Conservation (phyloP, 2,113 vertebrate species). For the Nettapus auritus region DNA sequence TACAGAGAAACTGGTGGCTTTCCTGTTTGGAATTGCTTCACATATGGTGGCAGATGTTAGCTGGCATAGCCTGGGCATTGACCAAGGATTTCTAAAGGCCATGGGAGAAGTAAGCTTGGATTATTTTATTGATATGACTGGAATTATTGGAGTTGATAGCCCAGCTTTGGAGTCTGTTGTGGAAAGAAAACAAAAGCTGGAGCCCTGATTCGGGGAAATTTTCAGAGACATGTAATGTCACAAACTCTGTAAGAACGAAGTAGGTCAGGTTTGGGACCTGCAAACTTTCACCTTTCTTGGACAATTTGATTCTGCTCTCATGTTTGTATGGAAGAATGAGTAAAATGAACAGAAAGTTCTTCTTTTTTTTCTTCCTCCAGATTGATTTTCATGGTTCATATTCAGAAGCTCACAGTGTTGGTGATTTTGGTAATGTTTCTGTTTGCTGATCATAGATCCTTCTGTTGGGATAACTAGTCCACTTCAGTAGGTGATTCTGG, state of each 20-base stretch:
- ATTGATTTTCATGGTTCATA: constrained; percentile 81
- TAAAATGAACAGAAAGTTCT: background rate
- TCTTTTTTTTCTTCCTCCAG: constrained; percentile 59
- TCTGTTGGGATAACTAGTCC: background rate
- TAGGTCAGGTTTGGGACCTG: background rate
- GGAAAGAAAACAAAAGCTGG: background rate
- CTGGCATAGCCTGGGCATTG: constrained; percentile 81
- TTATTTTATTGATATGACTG: background rate
- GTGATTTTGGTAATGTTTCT: constrained; percentile 79
- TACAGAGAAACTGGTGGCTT: constrained; percentile 82
- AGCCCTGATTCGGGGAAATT: background rate
- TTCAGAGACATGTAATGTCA: background rate
- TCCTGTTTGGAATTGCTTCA: constrained; percentile 81
- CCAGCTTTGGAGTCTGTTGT: background rate
- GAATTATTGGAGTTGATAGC: background rate
- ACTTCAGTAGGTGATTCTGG: background rate
- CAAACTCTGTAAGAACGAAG: accelerated
- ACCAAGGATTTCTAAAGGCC: constrained; percentile 80
- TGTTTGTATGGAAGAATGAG: background rate
- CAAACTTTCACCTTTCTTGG: background rate
- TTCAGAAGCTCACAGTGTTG: constrained; percentile 73
- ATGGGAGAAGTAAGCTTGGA: constrained; percentile 79
- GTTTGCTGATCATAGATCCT: background rate
- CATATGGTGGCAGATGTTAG: constrained; percentile 83
- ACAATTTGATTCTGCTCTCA: background rate